Evolutionary conservation across 2,888 invertebrate genomes (phyloP).

Genomic region (Campoplex capitator): DNA sequence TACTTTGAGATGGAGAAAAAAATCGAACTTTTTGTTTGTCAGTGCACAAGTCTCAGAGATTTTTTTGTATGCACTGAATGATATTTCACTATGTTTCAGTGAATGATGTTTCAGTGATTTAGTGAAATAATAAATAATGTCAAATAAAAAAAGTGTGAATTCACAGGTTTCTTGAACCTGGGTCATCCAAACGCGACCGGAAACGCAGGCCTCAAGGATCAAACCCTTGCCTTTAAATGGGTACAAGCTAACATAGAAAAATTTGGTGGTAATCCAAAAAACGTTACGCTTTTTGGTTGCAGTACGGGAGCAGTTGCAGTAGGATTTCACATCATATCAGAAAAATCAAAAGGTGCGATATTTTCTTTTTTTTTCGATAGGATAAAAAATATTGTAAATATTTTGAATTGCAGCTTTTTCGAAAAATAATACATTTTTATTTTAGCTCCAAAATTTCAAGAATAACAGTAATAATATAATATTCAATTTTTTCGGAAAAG

Average conservation of each 20-base stretch:
- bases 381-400: background rate
- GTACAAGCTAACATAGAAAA: conserved; percentile 85
- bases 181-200: conserved; percentile 73
- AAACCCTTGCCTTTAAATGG: conserved; percentile 86
- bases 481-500: no score
- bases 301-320: conserved; percentile 85
- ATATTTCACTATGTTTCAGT: background rate
- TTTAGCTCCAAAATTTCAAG: no score
- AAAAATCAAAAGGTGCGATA: conserved; percentile 68
- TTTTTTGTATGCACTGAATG: background rate
- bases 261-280: conserved; percentile 86
- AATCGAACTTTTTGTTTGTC: no score
- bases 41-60: no score
- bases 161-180: conserved; percentile 82
- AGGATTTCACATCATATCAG: conserved; percentile 71
- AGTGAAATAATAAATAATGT: no score
- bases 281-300: conserved; percentile 86
- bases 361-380: background rate
- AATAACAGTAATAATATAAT: no score
- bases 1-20: background rate
- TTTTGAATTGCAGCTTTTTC: no score
- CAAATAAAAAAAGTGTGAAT: background rate
- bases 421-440: no score
- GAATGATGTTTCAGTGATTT: background rate
- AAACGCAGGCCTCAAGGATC: conserved; percentile 84